Evolutionary conservation across 2,888 invertebrate genomes (phyloP).

Genomic region (Actias luna): DNA sequence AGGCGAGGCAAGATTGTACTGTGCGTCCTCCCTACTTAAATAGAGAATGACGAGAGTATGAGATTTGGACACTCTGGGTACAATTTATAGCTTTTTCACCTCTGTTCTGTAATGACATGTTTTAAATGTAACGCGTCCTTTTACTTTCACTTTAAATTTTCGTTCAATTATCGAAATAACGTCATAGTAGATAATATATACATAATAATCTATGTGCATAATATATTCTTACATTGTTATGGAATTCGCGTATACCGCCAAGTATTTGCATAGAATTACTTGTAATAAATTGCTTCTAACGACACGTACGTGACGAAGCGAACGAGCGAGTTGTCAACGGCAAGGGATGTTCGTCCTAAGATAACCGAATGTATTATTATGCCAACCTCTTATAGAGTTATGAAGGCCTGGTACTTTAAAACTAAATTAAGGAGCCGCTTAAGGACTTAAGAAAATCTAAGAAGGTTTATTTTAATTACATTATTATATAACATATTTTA

Average conservation of each 20-base stretch:
- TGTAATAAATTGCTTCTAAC: conserved; percentile 64
- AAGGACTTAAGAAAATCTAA: conserved; percentile 16
- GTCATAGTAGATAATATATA: no score
- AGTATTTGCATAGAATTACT: conserved; percentile 59
- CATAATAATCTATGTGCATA: no score
- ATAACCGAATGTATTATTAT: conserved; percentile 64
- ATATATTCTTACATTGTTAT: conserved; percentile 42
- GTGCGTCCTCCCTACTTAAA: no score
- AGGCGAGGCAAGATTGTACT: no score
- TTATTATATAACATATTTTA: background rate
- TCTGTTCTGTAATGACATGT: no score
- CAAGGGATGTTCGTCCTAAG: conserved; percentile 46
- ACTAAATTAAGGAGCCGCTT: conserved; percentile 41
- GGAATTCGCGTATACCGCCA: conserved; percentile 39
- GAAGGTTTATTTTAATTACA: background rate
- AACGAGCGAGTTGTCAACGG: conserved; percentile 40
- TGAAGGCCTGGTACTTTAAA: conserved; percentile 47
- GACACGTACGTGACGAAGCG: conserved; percentile 61
- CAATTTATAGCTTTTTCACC: no score
- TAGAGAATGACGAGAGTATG: no score
- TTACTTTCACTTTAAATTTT: no score
- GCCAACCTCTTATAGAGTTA: conserved; percentile 55
- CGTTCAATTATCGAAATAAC: no score
- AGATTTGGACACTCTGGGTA: no score
- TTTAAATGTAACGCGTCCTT: no score